These are phyloP conservation scores for Halcyon badia DNA, from an alignment of 2,797 vertebrate genomes.

Conservation along the genomic window DNA sequence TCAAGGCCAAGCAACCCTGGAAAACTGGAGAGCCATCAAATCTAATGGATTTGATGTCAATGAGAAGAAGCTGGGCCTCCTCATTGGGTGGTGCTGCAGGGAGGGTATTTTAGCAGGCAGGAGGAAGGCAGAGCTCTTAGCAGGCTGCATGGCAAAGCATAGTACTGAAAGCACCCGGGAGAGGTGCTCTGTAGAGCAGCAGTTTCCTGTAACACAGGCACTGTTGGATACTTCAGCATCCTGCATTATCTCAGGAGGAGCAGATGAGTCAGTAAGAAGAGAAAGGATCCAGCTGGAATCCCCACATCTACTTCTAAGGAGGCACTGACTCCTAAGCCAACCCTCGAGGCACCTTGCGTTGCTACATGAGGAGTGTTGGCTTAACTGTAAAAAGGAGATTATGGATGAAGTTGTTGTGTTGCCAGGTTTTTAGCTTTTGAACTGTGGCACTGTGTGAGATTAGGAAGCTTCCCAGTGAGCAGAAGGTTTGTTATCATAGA, in stretches of 20 bases:
- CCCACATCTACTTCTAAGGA: not conserved
- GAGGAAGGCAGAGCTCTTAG: fast-evolving
- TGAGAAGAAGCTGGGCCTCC: not conserved
- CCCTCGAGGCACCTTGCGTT: not conserved
- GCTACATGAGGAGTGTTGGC: not conserved
- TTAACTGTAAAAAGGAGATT: not conserved
- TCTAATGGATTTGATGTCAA: too few species aligned
- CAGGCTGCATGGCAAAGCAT: fast-evolving
- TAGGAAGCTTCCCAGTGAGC: not conserved
- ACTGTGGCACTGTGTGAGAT: not conserved
- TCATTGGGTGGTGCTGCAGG: not conserved
- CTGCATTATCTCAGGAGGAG: fast-evolving
- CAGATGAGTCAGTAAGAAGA: not conserved
- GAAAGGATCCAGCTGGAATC: not conserved
- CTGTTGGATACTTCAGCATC: fast-evolving
- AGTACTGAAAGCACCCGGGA: fast-evolving
- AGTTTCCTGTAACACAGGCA: fast-evolving
- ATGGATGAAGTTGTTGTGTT: not conserved
- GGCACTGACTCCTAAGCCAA: fast-evolving
- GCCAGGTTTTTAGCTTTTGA: not conserved
- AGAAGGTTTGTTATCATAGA: not conserved
- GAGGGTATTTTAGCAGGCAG: not conserved
- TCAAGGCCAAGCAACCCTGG: not conserved
- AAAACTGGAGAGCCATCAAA: too few species aligned
- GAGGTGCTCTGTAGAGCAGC: too few species aligned